Evolutionary conservation across 1,140 invertebrate species (phyloP), one percentile per base, ranked within the genome.

Genomic region (Drosophila busckii): DNA sequence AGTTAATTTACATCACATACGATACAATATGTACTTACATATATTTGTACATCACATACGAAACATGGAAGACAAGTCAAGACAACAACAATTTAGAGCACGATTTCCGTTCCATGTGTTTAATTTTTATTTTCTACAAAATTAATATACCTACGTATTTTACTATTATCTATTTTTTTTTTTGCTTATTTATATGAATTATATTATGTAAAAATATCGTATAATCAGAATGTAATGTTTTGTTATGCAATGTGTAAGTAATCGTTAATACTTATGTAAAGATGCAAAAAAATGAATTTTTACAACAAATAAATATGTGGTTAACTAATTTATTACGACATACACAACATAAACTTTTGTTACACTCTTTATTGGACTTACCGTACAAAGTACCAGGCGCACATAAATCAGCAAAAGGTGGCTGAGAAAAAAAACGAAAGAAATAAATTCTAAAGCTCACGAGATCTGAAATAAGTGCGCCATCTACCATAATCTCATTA

Each of bases 231-330:
- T 78, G 56, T 70, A 71, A 29, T 76, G 65, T 76, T 73, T 76
- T 76, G 71, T 76, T 76, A 76, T 76, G 70, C 70, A 75, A 75
- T 75, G 70, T 70, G 49, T 76, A 76, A 76, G 70, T 53, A 64
- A 40, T 76, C 65, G 60, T 35, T 62, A 75, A 62, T 59, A 35
- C 32, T 31, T 68, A 65, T 65, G 41, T 46, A 12, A 46, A 50
- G 19, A n/a, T n/a, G n/a, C n/a, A 40, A 37, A 35, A 44, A 13
- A 37, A 56, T 50, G 46, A 53, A 49, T 58, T 59, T 29, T 52
- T 66, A 41, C 45, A 38, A n/a, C 38, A 5, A 60, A 53, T 60
- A 61, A 48, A 62, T 56, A 62, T 67, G 66, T 76, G 70, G 71
- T 70, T 76, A 65, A 76, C 66, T 76, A 69, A 56, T 58, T 69